Conservation (phyloP, 2,113 vertebrate species). For the Pygoscelis adeliae region DNA sequence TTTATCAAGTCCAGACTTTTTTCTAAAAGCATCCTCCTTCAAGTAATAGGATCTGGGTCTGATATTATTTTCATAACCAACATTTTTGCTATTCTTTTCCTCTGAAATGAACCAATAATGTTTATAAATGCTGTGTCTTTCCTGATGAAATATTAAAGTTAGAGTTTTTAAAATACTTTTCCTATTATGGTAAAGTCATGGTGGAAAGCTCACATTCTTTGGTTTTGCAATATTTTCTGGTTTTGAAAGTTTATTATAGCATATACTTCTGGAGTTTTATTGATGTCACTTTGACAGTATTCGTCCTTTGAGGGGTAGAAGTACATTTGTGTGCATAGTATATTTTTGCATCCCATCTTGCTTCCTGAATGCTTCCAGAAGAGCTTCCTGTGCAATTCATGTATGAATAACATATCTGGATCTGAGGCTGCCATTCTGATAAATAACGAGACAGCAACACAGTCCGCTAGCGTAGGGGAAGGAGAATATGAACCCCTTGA, state of each 20-base stretch:
- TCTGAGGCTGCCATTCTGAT: not conserved
- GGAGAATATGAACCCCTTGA: not conserved
- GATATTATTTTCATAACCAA: conserved; percentile 8
- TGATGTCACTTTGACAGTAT: not conserved
- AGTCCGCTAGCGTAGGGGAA: not conserved
- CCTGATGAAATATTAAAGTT: not conserved
- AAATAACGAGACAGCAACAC: not conserved
- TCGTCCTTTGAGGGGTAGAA: not conserved
- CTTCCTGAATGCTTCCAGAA: not conserved
- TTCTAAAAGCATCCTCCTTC: not conserved
- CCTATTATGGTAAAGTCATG: not conserved
- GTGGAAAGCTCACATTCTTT: conserved; percentile 8
- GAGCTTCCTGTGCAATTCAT: not conserved
- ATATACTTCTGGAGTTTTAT: not conserved
- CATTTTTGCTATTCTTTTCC: conserved; percentile 31
- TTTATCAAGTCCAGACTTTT: not conserved
- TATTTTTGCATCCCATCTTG: not conserved
- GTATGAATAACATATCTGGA: not conserved
- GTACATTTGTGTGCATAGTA: not conserved
- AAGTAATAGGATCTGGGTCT: not conserved
- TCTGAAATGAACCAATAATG: conserved; percentile 3
- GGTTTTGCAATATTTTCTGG: not conserved
- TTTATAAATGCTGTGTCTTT: conserved; percentile 9
- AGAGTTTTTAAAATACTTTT: not conserved
- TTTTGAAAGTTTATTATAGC: not conserved